phyloP scores from a whole-genome alignment of 2,113 vertebrate species.

The Scytalopus superciliaris region DNA sequence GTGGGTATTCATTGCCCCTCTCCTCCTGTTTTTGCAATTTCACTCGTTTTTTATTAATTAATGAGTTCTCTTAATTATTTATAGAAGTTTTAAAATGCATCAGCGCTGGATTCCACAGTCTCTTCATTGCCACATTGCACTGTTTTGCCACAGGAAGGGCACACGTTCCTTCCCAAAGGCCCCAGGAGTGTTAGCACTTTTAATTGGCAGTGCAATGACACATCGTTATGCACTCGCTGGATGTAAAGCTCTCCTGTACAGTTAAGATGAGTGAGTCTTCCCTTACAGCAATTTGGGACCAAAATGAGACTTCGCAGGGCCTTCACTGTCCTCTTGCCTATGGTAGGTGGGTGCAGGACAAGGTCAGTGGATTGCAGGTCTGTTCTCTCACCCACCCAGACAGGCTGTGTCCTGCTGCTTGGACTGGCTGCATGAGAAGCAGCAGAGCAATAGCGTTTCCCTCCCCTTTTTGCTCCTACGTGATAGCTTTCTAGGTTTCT shows the following conservation, averaged over 20 bases:
- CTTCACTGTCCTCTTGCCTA: not conserved
- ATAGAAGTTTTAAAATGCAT: constrained; percentile 21
- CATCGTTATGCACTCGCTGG: not conserved
- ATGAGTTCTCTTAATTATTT: constrained; percentile 52
- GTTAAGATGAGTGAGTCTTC: not conserved
- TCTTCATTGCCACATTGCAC: not conserved
- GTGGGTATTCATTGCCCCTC: constrained; percentile 27
- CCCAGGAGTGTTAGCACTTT: not conserved
- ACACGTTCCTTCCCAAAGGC: not conserved
- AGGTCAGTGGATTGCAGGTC: not conserved
- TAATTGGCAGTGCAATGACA: not conserved
- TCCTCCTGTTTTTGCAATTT: constrained; percentile 47
- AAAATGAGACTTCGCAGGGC: not conserved
- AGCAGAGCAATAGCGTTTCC: not conserved
- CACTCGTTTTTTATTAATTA: constrained; percentile 51
- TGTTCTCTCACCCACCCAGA: not conserved
- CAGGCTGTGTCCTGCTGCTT: not conserved
- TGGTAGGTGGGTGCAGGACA: not conserved
- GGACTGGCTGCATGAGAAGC: not conserved
- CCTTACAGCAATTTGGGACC: not conserved
- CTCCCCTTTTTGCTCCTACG: not conserved
- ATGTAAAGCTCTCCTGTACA: not conserved
- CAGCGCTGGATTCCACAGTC: not conserved
- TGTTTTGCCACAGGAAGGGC: not conserved
- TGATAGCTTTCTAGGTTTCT: not conserved